phyloP scores from a whole-genome alignment of 2,113 vertebrate species.

The Petromus typicus region DNA sequence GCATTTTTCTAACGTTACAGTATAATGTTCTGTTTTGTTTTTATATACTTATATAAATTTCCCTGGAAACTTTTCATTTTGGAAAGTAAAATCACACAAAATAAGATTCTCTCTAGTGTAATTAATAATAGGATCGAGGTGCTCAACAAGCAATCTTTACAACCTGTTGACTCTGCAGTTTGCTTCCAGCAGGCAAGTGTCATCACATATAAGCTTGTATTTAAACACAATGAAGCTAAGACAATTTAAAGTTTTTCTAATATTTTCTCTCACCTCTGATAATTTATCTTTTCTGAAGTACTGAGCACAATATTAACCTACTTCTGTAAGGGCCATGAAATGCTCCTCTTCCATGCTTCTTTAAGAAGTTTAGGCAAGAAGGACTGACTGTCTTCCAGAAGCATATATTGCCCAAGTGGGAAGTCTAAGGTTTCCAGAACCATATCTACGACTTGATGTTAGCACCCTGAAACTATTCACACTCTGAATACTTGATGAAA shows the following conservation, averaged over 20 bases:
- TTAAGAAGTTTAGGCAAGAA: background rate
- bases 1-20: background rate
- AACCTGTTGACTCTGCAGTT: background rate
- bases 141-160: background rate
- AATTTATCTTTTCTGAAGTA: background rate
- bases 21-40: background rate
- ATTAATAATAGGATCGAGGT: background rate
- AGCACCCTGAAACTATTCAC: background rate
- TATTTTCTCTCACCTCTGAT: background rate
- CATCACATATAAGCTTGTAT: background rate
- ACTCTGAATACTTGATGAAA: constrained; percentile 38
- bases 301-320: background rate
- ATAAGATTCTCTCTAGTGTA: background rate
- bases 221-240: background rate
- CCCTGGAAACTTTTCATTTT: background rate
- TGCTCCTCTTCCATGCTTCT: background rate
- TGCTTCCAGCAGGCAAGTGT: background rate
- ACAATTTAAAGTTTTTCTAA: background rate
- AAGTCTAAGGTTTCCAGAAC: background rate
- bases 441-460: background rate
- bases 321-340: background rate
- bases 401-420: background rate
- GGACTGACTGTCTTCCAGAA: background rate
- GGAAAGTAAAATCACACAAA: constrained; percentile 22
- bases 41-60: background rate